Conservation (phyloP, 2,888 invertebrate species). For the Ecliptopera silaceata region DNA sequence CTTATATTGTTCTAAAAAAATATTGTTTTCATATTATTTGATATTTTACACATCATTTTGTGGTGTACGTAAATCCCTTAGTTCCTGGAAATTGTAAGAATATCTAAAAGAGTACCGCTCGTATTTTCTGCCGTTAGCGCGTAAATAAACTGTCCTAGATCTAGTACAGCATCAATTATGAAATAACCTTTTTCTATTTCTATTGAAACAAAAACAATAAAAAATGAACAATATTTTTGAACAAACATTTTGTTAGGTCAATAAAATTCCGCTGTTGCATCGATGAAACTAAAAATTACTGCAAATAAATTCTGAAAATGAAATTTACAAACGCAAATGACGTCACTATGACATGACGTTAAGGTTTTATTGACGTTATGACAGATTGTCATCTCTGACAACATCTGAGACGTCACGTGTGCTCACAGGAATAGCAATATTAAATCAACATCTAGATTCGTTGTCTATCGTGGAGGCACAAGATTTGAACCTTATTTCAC, state of each 20-base stretch:
- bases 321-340: conserved; percentile 49
- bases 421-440: not conserved
- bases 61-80: too few relatives aligned
- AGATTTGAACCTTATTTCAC: too few relatives aligned
- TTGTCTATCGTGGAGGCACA: too few relatives aligned
- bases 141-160: too few relatives aligned
- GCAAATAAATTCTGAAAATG: conserved; percentile 51
- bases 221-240: conserved; percentile 1
- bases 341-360: conserved; percentile 42
- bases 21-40: too few relatives aligned
- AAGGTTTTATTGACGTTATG: conserved; percentile 9
- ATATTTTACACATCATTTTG: too few relatives aligned
- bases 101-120: too few relatives aligned
- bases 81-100: too few relatives aligned
- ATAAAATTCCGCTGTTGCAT: conserved; percentile 6
- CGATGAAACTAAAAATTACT: conserved; percentile 9
- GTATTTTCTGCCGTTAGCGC: too few relatives aligned
- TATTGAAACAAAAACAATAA: not conserved
- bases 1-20: too few relatives aligned
- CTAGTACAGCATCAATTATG: too few relatives aligned
- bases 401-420: not conserved
- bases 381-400: not conserved
- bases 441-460: too few relatives aligned
- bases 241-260: conserved; percentile 1
- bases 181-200: not conserved